Evolutionary conservation across 2,113 vertebrate genomes (phyloP), one percentile per base, ranked within the genome.

Genomic region (Beaufortia kweichowensis): DNA sequence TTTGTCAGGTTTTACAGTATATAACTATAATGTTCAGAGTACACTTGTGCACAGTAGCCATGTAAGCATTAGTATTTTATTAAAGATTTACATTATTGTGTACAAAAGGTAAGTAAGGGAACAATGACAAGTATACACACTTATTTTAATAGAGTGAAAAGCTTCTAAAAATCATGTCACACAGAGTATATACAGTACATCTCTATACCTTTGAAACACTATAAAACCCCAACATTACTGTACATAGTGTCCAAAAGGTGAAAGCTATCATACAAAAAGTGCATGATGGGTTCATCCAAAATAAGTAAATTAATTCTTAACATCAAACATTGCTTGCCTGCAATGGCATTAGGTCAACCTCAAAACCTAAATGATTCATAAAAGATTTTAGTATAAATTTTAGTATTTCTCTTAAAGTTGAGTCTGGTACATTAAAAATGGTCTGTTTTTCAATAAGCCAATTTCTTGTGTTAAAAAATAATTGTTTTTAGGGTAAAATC

Each of bases 71-170:
- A 70, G 29, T 70, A 35, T 55, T 70, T 70, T 70, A 70, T 70
- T 70, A 35, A 35, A 70, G 67, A 55, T 56, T 70, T 70, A 65
- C 63, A 76, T 66, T 53, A 53, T 55, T 76, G 62, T 67, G 63
- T 67, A 67, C n/a, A 46, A 62, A 60, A 63, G 19, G 28, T 23
- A 75, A 24, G 31, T 50, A 4, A 60, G 33, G 56, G 48, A 23
- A 82, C 90, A 91, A 91, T 41, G 78, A 83, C 71, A 80, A 79
- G 68, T 70, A 33, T 35, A 48, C 48, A 48, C 43, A 75, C 64
- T 50, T 46, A 6, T 46, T 14, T 31, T 48, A 33, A 35, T 9
- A 21, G 5, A 55, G 67, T 69, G 48, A 12, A 35, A 70, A 35
- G 67, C 48, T 69, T 55, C 48, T 56, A 69, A 55, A 69, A 69